These are phyloP conservation scores for Emydoidea blandingii DNA, from an alignment of 2,797 vertebrate species.

Conservation along the genomic window DNA sequence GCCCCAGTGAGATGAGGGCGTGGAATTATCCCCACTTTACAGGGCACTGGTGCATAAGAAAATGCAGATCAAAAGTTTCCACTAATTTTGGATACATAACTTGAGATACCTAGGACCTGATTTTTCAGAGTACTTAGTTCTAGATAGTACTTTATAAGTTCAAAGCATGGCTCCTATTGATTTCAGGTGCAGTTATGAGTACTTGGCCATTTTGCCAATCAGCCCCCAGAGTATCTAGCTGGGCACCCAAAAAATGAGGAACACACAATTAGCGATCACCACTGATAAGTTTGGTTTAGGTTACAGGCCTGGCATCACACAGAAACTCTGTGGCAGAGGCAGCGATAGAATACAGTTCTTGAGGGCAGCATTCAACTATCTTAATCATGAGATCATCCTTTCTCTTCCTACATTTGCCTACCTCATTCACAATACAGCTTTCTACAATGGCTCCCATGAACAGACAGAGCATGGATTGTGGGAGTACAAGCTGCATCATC, in stretches of 20 bases:
- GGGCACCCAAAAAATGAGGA: background rate
- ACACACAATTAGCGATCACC: background rate
- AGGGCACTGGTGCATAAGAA: background rate
- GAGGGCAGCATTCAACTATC: background rate
- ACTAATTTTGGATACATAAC: background rate
- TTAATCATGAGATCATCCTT: background rate
- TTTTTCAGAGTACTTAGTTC: background rate
- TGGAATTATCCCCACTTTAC: background rate
- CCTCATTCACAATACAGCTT: background rate
- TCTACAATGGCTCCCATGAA: background rate
- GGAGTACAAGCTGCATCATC: background rate
- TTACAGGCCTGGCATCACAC: background rate
- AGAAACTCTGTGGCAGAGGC: background rate
- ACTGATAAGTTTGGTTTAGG: background rate
- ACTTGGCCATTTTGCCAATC: background rate
- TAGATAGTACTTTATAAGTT: background rate
- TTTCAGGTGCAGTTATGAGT: background rate
- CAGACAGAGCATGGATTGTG: background rate
- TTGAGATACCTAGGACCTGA: background rate
- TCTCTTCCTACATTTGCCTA: background rate
- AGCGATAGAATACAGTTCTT: background rate
- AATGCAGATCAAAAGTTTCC: background rate
- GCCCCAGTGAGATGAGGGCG: too few relatives aligned
- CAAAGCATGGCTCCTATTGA: background rate
- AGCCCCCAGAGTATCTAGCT: background rate